Percentiles rank a stretch among this genome's conserved stretches.
Conservation (phyloP, 1,140 invertebrate species). For the Eueides isabella region DNA sequence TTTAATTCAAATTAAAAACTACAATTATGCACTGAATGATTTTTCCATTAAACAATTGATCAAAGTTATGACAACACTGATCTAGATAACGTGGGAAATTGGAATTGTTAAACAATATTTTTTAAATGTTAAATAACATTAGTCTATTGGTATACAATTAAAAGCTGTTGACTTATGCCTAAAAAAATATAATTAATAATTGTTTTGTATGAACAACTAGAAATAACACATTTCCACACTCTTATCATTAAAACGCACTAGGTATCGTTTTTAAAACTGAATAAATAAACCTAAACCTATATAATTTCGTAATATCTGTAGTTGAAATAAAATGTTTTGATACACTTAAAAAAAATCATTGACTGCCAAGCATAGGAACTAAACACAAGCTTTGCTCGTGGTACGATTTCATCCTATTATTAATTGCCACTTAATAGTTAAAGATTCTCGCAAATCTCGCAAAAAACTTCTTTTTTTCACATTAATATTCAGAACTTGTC, state of each 20-base stretch:
- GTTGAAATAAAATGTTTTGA: neutral
- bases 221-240: neutral
- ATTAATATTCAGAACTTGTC: slow-evolving; percentile 40
- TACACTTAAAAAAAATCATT: slow-evolving; percentile 28
- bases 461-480: slow-evolving; percentile 39
- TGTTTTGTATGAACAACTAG: slow-evolving; percentile 23
- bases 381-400: slow-evolving; percentile 78
- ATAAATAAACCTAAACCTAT: neutral
- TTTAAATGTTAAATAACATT: slow-evolving; percentile 29
- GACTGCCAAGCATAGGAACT: slow-evolving; percentile 77
- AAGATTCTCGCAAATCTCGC: slow-evolving; percentile 48
- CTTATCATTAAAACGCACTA: neutral
- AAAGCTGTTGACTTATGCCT: slow-evolving; percentile 47
- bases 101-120: slow-evolving; percentile 35
- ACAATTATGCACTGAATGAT: neutral
- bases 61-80: neutral
- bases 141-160: slow-evolving; percentile 48
- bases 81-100: neutral
- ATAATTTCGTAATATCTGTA: neutral
- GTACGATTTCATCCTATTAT: slow-evolving; percentile 56
- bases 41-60: neutral
- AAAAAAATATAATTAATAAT: slow-evolving; percentile 45
- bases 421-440: slow-evolving; percentile 53
- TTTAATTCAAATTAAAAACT: neutral
- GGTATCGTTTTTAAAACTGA: neutral